Base-by-base conservation (phyloP, 1,140 invertebrate species). In the Drosophila nikananu region DNA sequence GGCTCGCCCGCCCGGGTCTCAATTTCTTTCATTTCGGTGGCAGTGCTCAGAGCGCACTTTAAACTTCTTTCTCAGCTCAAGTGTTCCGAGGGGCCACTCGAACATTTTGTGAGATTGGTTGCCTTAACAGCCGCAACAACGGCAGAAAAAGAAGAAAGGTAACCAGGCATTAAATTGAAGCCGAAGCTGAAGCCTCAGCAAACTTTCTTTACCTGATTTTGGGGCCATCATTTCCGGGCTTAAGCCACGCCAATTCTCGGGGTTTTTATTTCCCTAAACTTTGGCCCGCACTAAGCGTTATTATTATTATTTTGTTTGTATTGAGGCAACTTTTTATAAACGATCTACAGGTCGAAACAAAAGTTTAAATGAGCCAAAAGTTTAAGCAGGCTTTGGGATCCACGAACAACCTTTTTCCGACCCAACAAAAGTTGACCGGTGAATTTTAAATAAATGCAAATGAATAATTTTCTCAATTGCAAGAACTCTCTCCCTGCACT, bases 91-190 rank as follows among this genome's bases (percentile, higher is more conserved):
- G 72, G 52, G 64, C 74, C 81, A 81, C 81, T 89, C 62, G 67
- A 81, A 81, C 55, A 74, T 73, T 89, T 57, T 84, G 75, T 49
- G 39, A 81, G 74, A 73, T 77, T 78, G 72, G 74, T 84, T 78
- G 44, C 58, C 67, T 30, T 25, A 72, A 48, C 73, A 66, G 60
- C 63, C 55, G 51, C 51, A 30, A 15, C n/a, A 32, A 55, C 54
- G 42, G 55, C 41, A 23, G 35, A 21, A 35, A 37, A 80, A 59
- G 57, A 63, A 78, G 68, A 76, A 81, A 89, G 86, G 86, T 90
- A 90, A 82, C 86, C 75, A 90, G 80, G 86, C 86, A 90, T 86
- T 80, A 90, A 90, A 86, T 90, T 90, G 72, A 90, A 81, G 77
- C 41, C 30, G 71, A 90, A 90, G 77, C 79, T 74, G 71, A 84